Conservation (phyloP, 2,888 invertebrate genomes). For the Calameuta filiformis region DNA sequence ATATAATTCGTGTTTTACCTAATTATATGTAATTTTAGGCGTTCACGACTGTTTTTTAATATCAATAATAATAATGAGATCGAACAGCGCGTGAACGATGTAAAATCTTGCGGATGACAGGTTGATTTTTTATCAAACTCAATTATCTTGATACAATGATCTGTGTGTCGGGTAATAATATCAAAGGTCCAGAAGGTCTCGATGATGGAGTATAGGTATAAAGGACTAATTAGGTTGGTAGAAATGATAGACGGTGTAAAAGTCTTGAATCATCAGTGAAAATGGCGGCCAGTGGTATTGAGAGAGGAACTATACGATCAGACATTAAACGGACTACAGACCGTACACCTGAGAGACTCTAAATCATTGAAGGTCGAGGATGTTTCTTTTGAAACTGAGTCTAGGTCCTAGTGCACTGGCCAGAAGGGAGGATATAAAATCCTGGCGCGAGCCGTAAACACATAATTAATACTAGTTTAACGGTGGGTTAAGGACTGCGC, state of each 20-base stretch:
- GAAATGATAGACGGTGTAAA: not conserved
- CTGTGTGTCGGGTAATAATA: not conserved
- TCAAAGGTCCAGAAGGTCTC: not conserved
- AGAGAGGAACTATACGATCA: not conserved
- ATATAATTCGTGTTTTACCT: not conserved
- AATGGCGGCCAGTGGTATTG: not conserved
- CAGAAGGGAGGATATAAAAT: not conserved
- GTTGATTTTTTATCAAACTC: not conserved
- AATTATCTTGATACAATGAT: not conserved
- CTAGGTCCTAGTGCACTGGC: not conserved
- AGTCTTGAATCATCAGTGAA: not conserved
- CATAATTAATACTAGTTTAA: constrained; percentile 7
- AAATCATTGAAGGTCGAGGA: constrained; percentile 1
- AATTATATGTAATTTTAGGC: not conserved
- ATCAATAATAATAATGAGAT: not conserved
- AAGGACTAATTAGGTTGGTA: not conserved
- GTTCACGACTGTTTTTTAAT: not conserved
- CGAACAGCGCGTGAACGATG: not conserved
- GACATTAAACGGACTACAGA: constrained; percentile 1
- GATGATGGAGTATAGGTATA: not conserved
- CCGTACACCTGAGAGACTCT: not conserved
- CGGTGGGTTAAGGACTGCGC: constrained; percentile 1
- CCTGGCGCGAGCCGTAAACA: constrained; percentile 5
- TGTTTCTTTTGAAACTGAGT: constrained; percentile 2
- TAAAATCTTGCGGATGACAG: not conserved